Evolutionary conservation across 2,888 invertebrate species (phyloP).

Genomic region (Pollenia amentaria): DNA sequence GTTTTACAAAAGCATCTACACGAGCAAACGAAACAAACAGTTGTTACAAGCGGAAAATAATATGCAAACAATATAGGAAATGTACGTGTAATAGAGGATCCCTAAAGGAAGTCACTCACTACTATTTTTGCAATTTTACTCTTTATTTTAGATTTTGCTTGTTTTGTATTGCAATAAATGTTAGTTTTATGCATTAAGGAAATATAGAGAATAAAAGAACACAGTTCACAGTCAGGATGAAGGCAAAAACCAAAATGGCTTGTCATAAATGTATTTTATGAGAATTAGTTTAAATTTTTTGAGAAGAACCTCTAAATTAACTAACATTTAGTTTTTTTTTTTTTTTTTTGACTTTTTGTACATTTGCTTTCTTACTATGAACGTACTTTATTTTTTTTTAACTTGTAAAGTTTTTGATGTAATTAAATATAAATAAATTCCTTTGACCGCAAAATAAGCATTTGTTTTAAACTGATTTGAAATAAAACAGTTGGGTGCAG

Average conservation of each 20-base stretch:
- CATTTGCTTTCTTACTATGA: neutral
- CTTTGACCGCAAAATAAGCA: constrained; percentile 31
- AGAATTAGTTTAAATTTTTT: constrained; percentile 1
- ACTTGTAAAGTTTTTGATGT: constrained; percentile 18
- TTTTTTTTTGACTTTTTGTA: neutral
- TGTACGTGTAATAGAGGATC: constrained; percentile 63
- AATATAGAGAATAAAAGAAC: neutral
- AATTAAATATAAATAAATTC: constrained; percentile 59
- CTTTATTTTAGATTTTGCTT: neutral
- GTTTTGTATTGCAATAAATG: constrained; percentile 25
- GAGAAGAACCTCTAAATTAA: neutral
- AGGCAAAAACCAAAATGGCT: neutral
- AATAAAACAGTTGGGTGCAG: neutral
- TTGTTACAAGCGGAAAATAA: constrained; percentile 65
- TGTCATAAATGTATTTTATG: neutral
- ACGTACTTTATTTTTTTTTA: constrained; percentile 6
- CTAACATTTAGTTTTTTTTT: neutral
- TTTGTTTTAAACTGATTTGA: constrained; percentile 9
- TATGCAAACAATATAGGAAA: constrained; percentile 66
- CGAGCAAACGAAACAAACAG: constrained; percentile 43
- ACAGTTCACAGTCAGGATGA: neutral
- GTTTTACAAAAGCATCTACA: constrained; percentile 8
- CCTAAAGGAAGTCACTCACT: constrained; percentile 67
- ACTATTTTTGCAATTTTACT: constrained; percentile 16
- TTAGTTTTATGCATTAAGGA: constrained; percentile 38